phyloP scores from a whole-genome alignment of 2,797 vertebrate genomes.

The Anguilla megastoma region DNA sequence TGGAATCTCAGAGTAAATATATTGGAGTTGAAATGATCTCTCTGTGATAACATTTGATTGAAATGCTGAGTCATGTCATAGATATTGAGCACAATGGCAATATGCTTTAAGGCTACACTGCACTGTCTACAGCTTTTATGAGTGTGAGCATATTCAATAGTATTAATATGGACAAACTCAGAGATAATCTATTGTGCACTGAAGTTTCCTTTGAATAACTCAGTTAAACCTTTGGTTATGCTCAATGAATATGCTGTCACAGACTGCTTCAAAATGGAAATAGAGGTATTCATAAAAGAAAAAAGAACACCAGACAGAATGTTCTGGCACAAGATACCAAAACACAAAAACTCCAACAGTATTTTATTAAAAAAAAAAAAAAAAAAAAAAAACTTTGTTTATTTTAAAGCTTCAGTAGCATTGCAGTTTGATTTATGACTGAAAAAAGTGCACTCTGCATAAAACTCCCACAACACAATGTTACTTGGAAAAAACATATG shows the following conservation, averaged over 20 bases:
- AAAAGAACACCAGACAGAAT: background rate
- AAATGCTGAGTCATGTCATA: background rate
- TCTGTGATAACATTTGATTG: background rate
- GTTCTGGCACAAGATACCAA: background rate
- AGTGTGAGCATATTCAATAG: background rate
- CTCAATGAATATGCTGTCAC: background rate
- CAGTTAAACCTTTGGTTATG: background rate
- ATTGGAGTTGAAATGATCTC: background rate
- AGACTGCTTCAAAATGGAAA: background rate
- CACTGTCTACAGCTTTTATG: background rate
- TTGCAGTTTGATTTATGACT: background rate
- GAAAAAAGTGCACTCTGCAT: background rate
- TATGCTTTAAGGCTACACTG: background rate
- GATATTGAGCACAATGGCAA: background rate
- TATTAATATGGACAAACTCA: background rate
- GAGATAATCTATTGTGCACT: background rate
- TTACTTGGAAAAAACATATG: background rate
- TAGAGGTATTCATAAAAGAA: background rate
- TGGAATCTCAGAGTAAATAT: background rate
- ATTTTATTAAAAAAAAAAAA: background rate
- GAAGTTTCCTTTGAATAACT: background rate
- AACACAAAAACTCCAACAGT: constrained; percentile 14
- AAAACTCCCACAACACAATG: background rate
- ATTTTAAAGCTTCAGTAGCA: background rate
- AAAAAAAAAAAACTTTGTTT: background rate